phyloP scores from a whole-genome alignment of 2,113 vertebrate species.

The Ovis aries region DNA sequence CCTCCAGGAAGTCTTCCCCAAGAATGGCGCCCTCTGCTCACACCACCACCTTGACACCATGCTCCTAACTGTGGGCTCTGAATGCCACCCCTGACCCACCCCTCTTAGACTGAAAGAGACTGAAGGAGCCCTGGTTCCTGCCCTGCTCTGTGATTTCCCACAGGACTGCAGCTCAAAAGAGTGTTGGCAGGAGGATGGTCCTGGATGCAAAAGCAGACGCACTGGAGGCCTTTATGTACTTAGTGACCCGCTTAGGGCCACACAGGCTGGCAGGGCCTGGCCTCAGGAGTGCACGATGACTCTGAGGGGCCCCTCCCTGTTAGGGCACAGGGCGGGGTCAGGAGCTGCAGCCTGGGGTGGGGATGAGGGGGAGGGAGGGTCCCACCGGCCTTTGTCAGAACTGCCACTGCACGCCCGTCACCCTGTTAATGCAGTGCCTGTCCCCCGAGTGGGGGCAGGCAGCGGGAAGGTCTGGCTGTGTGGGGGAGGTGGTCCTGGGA shows the following conservation, averaged over 20 bases:
- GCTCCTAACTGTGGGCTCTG: background rate
- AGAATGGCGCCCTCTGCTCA: background rate
- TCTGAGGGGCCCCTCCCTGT: background rate
- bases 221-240: background rate
- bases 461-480: background rate
- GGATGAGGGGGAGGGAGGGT: background rate
- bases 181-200: background rate
- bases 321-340: background rate
- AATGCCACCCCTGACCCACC: background rate
- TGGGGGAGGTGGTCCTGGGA: background rate
- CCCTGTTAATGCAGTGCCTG: background rate
- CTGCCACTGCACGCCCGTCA: fast-evolving
- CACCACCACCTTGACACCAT: no score
- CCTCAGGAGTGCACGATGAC: background rate
- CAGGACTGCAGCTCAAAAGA: background rate
- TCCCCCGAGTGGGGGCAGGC: background rate
- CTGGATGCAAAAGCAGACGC: background rate
- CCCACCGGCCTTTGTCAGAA: background rate
- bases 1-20: background rate
- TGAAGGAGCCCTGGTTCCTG: background rate
- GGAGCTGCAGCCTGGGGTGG: background rate
- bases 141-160: background rate
- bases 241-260: background rate
- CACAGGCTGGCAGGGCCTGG: background rate
- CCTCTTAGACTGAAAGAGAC: background rate